Base-by-base conservation (phyloP, 2,888 invertebrate genomes). In the Thymelicus sylvestris region DNA sequence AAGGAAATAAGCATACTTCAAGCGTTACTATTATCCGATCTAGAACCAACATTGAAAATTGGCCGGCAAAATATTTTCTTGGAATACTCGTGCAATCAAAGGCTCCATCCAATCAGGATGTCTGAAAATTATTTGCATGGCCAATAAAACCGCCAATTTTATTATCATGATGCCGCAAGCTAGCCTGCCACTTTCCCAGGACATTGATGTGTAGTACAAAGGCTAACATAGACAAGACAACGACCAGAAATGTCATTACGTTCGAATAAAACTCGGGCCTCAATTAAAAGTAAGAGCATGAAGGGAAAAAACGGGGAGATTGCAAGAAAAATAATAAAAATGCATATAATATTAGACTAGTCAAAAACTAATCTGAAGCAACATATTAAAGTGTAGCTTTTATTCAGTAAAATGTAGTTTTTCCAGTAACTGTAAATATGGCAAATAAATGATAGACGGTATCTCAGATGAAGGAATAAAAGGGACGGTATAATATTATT, bases 111-210 rank as follows among this genome's bases (percentile, higher is more conserved):
- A 60, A 70, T 70, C 64, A 65, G 41, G 10, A 13, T 50, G 70
- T 65, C 64, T 41, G 39, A 65, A 31, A 52, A 65, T 60, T 19
- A 65, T 70, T 70, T 60, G 70, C 70, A 70, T 70, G 39, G 52
- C 50, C 65, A 64, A 65, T 64, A 59, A 64, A 59, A 64, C 65
- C 19, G 60, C 39, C 70, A 70, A 65, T 70, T 70, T 65, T 50
- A 57, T 60, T 50, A 64, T 70, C 65, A 65, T 50, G 64, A 64
- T 15, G 50, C 31, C 65, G 41, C n/a, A 59, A 19, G 13, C 57
- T 39, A 13, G 70, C 52, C 57, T 39, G 69, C 64, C 63, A 41
- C 59, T 77, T 80, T 82, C 82, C 78, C 80, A 80, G 78, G 78
- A 76, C 74, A 65, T 70, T 44, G 59, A 62, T 61, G 63, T 74